These are phyloP conservation scores for Actinostola sp. DNA, from an alignment of 92 coral and sea anemone species.

Conservation along the genomic window DNA sequence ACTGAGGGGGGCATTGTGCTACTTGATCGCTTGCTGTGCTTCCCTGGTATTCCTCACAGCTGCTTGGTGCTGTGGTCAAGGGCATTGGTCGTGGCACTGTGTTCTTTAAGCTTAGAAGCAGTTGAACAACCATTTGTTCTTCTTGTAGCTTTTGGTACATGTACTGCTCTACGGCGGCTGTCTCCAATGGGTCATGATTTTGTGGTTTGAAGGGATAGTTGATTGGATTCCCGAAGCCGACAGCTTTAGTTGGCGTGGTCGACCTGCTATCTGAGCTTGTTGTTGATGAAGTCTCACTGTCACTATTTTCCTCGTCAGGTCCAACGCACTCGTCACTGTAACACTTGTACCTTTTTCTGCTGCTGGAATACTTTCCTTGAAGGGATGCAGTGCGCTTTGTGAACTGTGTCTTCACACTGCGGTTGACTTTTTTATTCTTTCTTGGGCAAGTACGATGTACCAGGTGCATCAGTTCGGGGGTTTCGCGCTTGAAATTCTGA, in stretches of 20 bases:
- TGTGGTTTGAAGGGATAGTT: slow-evolving; percentile 61
- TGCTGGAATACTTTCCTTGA: slow-evolving; percentile 24
- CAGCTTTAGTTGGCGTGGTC: slow-evolving; percentile 54
- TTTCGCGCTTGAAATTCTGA: slow-evolving; percentile 82
- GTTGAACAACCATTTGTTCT: slow-evolving; percentile 91
- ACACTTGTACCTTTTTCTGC: slow-evolving; percentile 23
- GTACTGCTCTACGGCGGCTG: slow-evolving; percentile 64
- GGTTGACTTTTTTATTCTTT: slow-evolving; percentile 67
- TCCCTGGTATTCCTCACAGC: slow-evolving; percentile 14
- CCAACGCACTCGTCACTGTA: slow-evolving; percentile 29
- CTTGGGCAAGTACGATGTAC: slow-evolving; percentile 92
- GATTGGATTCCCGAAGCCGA: slow-evolving; percentile 48
- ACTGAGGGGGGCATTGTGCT: slow-evolving; percentile 18
- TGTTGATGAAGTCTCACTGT: slow-evolving; percentile 65
- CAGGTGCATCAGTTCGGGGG: slow-evolving; percentile 93
- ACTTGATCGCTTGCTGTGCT: not conserved
- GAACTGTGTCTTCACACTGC: slow-evolving; percentile 29
- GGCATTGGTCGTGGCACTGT: slow-evolving; percentile 48
- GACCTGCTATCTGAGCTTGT: slow-evolving; percentile 67
- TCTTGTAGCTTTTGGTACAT: slow-evolving; percentile 92
- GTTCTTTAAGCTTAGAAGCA: slow-evolving; percentile 84
- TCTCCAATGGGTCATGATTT: slow-evolving; percentile 46
- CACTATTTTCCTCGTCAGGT: slow-evolving; percentile 44
- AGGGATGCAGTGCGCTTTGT: slow-evolving; percentile 47
- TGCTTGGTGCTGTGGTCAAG: not conserved